Conservation (phyloP, 1,140 invertebrate species). For the Polyergus mexicanus region DNA sequence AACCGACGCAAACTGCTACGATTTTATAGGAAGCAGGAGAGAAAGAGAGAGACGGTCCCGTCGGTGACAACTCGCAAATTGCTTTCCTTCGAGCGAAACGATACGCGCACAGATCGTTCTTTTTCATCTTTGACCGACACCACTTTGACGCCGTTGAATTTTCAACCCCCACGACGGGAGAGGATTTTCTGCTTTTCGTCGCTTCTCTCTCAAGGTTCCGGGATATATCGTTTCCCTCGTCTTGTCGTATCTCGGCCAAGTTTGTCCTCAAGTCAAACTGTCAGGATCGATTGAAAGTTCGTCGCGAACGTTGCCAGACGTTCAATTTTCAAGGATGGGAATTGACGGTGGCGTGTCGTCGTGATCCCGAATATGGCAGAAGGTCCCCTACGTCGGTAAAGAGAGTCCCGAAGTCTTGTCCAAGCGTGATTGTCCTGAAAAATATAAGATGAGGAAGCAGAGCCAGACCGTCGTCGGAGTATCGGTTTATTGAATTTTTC, state of each 20-base stretch:
- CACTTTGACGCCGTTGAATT: constrained; percentile 65
- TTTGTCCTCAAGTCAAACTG: constrained; percentile 71
- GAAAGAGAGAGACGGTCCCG: constrained; percentile 17
- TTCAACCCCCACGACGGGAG: constrained; percentile 18
- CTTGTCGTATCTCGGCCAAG: constrained; percentile 32
- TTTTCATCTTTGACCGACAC: constrained; percentile 52
- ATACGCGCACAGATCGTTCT: constrained; percentile 41
- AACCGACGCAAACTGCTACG: not conserved
- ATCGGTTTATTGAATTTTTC: constrained; percentile 1
- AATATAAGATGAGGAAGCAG: not conserved
- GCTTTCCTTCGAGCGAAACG: constrained; percentile 52
- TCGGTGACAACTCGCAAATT: constrained; percentile 70
- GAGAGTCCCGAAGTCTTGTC: not conserved
- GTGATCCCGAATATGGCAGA: constrained; percentile 43
- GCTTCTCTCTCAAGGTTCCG: constrained; percentile 18
- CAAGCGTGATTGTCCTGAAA: not conserved
- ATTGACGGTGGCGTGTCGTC: constrained; percentile 40
- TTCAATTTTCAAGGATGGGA: constrained; percentile 55
- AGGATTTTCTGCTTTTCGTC: not conserved
- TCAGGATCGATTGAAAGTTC: constrained; percentile 80
- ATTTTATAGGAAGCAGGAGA: constrained; percentile 6
- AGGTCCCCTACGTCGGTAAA: not conserved
- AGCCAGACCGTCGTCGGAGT: not conserved
- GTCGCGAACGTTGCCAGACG: constrained; percentile 48
- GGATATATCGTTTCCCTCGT: constrained; percentile 26